phyloP scores from a whole-genome alignment of 2,797 vertebrate species.

The Labeo calbasu region DNA sequence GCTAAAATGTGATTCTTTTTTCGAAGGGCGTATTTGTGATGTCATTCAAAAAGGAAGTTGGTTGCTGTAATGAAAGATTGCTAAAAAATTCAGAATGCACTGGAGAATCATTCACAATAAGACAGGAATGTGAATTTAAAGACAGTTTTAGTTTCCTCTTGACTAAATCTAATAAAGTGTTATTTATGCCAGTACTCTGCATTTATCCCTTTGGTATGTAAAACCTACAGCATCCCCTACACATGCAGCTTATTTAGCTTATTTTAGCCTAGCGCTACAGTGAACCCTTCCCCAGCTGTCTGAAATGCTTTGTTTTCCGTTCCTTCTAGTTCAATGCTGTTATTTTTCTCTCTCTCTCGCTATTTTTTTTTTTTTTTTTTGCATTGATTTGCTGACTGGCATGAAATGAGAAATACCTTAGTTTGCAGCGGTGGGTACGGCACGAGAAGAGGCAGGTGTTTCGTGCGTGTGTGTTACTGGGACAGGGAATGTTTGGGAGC shows the following conservation, averaged over 20 bases:
- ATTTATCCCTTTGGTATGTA: neutral
- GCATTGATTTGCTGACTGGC: conserved; percentile 82
- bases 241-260: neutral
- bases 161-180: neutral
- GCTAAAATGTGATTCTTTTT: too few species aligned
- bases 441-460: conserved; percentile 45
- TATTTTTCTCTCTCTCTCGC: conserved; percentile 57
- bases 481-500: conserved; percentile 58
- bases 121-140: neutral
- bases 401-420: conserved; percentile 84
- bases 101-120: neutral
- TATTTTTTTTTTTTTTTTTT: conserved; percentile 53
- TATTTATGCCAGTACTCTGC: neutral
- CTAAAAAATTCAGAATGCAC: neutral
- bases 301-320: conserved; percentile 65
- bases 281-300: conserved; percentile 51
- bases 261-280: neutral
- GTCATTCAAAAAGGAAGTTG: too few species aligned
- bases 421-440: conserved; percentile 73
- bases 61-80: too few species aligned
- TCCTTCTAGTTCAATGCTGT: conserved; percentile 32
- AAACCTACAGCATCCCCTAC: neutral
- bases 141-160: neutral
- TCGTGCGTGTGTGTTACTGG: conserved; percentile 43
- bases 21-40: too few species aligned